These are phyloP conservation scores for Pomacea canaliculata DNA, from an alignment of 2,888 invertebrate genomes.

Conservation along the genomic window DNA sequence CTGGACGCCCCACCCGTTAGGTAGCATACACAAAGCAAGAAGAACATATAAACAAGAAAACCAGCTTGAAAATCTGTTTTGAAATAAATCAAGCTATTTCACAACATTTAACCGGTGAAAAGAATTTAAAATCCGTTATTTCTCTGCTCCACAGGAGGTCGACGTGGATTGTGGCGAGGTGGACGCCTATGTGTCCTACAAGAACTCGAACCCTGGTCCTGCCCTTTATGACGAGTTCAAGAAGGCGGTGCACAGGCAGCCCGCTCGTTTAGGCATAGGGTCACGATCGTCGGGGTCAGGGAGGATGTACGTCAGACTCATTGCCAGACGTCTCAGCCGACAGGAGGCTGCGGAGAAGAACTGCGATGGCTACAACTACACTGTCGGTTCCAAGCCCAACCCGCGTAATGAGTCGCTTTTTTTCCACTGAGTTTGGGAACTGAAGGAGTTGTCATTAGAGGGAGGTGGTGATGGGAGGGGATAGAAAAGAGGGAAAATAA, in stretches of 20 bases:
- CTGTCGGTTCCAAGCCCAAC: not conserved
- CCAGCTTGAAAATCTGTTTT: too few relatives aligned
- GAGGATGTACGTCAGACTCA: not conserved
- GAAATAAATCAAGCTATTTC: too few relatives aligned
- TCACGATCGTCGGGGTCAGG: not conserved
- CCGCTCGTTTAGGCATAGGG: not conserved
- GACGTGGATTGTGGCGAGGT: slow-evolving; percentile 3
- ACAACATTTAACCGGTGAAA: too few relatives aligned
- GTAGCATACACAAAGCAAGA: too few relatives aligned
- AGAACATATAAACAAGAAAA: too few relatives aligned
- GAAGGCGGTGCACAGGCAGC: not conserved
- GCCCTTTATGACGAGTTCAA: not conserved
- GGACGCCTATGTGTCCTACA: not conserved
- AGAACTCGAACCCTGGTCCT: not conserved
- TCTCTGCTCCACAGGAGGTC: not conserved
- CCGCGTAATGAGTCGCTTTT: not conserved
- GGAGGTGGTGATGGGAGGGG: too few relatives aligned
- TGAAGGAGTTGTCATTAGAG: too few relatives aligned
- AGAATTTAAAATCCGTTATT: too few relatives aligned
- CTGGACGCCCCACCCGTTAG: too few relatives aligned
- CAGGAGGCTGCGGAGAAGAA: not conserved
- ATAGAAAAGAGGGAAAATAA: too few relatives aligned
- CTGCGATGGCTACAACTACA: not conserved
- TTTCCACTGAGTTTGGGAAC: too few relatives aligned
- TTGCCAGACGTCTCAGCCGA: not conserved